A percentile compares a stretch with the other conserved stretches of the same genome.
These are phyloP conservation scores for Sebastes flavidus DNA, from an alignment of 2,797 vertebrate species.

Conservation along the genomic window DNA sequence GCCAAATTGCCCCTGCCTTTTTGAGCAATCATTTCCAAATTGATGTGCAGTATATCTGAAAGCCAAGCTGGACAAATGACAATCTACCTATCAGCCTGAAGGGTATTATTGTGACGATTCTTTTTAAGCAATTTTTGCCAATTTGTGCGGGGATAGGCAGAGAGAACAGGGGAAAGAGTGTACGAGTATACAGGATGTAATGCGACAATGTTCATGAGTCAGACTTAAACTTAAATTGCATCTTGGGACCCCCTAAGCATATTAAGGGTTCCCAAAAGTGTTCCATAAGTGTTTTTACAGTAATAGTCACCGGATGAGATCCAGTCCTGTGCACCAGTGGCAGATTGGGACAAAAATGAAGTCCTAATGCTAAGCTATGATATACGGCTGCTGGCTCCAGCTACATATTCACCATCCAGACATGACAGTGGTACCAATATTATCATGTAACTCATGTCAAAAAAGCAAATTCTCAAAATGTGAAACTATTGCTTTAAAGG, in stretches of 20 bases:
- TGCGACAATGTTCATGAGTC: conserved; percentile 18
- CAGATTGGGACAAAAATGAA: too few relatives aligned
- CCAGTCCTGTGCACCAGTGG: neutral
- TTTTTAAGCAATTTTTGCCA: conserved; percentile 11
- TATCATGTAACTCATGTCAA: too few relatives aligned
- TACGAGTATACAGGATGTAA: neutral
- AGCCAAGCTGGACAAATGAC: conserved; percentile 1
- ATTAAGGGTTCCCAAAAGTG: conserved; percentile 33
- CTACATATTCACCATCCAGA: neutral
- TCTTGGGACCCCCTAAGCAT: conserved; percentile 26
- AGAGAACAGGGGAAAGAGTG: neutral
- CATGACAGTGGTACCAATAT: too few relatives aligned
- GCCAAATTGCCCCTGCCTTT: conserved; percentile 2
- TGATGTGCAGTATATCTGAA: conserved; percentile 5
- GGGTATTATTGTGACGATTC: conserved; percentile 18
- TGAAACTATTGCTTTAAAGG: too few relatives aligned
- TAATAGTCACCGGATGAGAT: neutral
- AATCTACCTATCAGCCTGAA: conserved; percentile 30
- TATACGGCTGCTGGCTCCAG: neutral
- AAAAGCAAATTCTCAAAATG: too few relatives aligned
- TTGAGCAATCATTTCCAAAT: conserved; percentile 15
- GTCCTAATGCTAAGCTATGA: neutral
- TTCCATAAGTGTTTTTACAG: conserved; percentile 30
- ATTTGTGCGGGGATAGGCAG: neutral
- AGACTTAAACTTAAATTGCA: conserved; percentile 34